Evolutionary conservation across 2,797 vertebrate species (phyloP).

Genomic region (Lutjanus campechanus): DNA sequence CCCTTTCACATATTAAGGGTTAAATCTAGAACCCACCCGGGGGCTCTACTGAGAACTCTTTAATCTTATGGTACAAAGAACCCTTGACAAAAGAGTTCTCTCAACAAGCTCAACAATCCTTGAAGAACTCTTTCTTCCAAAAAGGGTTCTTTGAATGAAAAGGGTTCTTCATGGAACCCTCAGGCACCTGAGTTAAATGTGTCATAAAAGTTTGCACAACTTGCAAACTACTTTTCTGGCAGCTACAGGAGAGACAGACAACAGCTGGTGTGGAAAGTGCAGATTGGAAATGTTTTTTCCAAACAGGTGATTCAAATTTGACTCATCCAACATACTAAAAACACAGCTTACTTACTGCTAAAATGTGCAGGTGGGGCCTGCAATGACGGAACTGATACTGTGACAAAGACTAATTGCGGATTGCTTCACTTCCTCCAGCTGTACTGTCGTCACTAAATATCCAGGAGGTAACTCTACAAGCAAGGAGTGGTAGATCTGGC

Average conservation of each 20-base stretch:
- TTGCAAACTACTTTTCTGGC: slow-evolving; percentile 6
- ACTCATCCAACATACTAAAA: slow-evolving; percentile 43
- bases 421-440: slow-evolving; percentile 78
- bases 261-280: slow-evolving; percentile 6
- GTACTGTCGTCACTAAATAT: slow-evolving; percentile 68
- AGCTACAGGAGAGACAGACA: not conserved
- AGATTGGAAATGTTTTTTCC: slow-evolving; percentile 25
- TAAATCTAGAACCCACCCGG: too few species aligned
- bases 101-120: too few species aligned
- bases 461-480: slow-evolving; percentile 47
- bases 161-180: too few species aligned
- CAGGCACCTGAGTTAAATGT: not conserved
- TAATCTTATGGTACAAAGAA: too few species aligned
- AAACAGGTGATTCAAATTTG: slow-evolving; percentile 44
- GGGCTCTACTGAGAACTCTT: too few species aligned
- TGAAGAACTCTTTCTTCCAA: too few species aligned
- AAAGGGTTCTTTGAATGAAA: too few species aligned
- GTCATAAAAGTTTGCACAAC: slow-evolving; percentile 34
- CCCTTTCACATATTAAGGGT: too few species aligned
- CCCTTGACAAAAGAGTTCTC: too few species aligned
- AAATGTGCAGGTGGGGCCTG: slow-evolving; percentile 37
- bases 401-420: slow-evolving; percentile 68
- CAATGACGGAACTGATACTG: slow-evolving; percentile 61
- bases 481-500: slow-evolving; percentile 71
- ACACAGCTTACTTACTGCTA: not conserved